Conservation (phyloP, 2,797 vertebrate genomes). For the Bucorvus abyssinicus region DNA sequence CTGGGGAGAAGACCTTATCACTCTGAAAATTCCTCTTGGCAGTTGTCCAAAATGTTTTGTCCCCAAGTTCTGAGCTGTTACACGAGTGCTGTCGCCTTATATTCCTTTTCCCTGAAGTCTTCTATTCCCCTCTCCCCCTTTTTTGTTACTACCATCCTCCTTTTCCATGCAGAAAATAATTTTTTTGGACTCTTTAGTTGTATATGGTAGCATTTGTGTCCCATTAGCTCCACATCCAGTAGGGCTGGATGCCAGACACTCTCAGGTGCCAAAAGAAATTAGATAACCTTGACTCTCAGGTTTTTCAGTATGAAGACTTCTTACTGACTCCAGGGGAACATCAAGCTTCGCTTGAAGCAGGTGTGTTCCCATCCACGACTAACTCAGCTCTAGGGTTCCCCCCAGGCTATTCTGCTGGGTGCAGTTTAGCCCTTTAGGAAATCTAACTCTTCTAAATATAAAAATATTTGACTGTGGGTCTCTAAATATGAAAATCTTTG, state of each 20-base stretch:
- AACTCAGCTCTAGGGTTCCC: neutral
- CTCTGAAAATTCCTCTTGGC: neutral
- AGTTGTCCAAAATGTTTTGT: slow-evolving; percentile 5
- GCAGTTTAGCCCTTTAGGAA: slow-evolving; percentile 9
- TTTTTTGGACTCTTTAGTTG: neutral
- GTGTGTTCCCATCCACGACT: neutral
- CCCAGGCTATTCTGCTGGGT: neutral
- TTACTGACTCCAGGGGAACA: neutral
- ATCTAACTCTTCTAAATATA: slow-evolving; percentile 7
- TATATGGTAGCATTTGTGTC: neutral
- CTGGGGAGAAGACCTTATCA: neutral
- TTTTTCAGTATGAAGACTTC: neutral
- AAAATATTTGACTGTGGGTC: slow-evolving; percentile 11
- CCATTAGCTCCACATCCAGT: neutral
- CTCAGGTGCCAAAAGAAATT: neutral
- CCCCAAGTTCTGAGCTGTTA: neutral
- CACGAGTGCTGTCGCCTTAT: neutral
- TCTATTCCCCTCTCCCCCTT: rapidly evolving
- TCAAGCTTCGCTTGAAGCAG: neutral
- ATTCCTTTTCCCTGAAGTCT: neutral
- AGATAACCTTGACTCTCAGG: neutral
- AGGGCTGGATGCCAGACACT: neutral
- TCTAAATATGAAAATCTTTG: slow-evolving; percentile 42
- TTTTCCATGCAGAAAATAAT: neutral
- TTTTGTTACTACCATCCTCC: neutral